Base-by-base conservation (phyloP, 2,797 vertebrate species). In the Vultur gryphus region DNA sequence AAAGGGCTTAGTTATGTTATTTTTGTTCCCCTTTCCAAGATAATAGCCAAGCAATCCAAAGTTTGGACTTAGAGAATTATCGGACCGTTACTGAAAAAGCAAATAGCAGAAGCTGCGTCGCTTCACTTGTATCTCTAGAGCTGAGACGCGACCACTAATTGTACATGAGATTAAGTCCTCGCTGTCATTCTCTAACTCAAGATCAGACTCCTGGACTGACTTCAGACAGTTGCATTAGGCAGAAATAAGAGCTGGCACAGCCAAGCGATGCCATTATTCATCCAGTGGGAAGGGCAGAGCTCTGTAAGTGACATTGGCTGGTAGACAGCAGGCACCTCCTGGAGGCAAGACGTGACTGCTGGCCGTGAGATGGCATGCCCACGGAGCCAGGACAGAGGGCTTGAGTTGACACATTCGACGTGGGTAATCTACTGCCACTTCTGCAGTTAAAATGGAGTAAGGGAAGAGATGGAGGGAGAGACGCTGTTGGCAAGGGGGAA, bases 21-120 rank as follows among this genome's bases (percentile, higher is more conserved):
- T 98, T 96, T 93, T 87, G 69, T 73, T 79, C 57, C 81, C n/a
- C 41, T 81, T 95, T 95, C 94, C 90, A 95, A 90, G 95, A 96
- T 84, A 87, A 91, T 37, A 46, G 62, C 72, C 0, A 3, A 87
- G 69, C 1, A 0, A 94, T 96, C 95, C 94, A 71, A 64, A 94
- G 87, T 41, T 81, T 84, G 88, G 94, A 91, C 97, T 97, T 91
- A 76, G 83, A 89, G 90, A 95, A 86, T 81, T 67, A 84, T 48
- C 88, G 48, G 12, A 78, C 79, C 55, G 62, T 69, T 88, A n/a
- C 65, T 87, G 94, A 84, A 84, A 93, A 84, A 57, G 48, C 11
- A 17, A 96, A 91, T 11, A 86, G 67, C 71, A 49, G 69, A 65
- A 94, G 79, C 69, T 80, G 51, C 7, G 2, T 58, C 87, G 62